Percentiles rank a stretch among this genome's conserved stretches.
Evolutionary conservation across 1,140 invertebrate genomes (phyloP).

Genomic region (Trichonephila clavipes): DNA sequence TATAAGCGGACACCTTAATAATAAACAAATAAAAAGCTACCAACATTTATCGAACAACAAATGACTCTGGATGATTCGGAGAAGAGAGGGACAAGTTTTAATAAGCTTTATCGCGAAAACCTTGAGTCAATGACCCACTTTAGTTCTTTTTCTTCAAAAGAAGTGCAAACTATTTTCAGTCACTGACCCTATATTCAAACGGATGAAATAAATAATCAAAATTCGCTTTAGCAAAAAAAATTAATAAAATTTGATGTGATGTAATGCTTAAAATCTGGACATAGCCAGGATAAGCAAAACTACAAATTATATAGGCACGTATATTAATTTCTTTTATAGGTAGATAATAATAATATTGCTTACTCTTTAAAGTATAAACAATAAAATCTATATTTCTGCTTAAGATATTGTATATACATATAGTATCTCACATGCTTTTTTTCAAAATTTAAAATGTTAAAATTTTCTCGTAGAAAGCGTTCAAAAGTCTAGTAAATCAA

Average conservation of each 20-base stretch:
- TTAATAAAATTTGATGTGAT: neutral
- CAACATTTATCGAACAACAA: neutral
- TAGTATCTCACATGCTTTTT: no score
- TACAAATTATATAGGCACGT: no score
- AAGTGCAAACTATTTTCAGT: neutral
- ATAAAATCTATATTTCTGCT: no score
- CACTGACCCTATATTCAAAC: neutral
- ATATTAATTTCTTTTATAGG: no score
- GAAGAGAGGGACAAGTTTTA: neutral
- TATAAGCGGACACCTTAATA: neutral
- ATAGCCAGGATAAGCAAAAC: no score
- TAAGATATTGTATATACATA: no score
- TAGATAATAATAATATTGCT: no score
- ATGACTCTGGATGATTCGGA: neutral
- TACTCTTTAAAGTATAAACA: no score
- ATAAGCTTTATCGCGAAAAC: neutral
- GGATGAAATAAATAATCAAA: neutral
- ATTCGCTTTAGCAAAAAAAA: neutral
- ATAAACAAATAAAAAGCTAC: neutral
- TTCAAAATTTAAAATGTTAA: no score
- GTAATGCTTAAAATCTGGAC: no score
- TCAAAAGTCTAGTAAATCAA: no score
- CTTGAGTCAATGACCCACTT: constrained; percentile 19
- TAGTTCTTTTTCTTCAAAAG: neutral
- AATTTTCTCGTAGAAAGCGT: no score